Evolutionary conservation across 2,888 invertebrate species (phyloP), one percentile per base, ranked within the genome.

Genomic region (Tetropium fuscum): DNA sequence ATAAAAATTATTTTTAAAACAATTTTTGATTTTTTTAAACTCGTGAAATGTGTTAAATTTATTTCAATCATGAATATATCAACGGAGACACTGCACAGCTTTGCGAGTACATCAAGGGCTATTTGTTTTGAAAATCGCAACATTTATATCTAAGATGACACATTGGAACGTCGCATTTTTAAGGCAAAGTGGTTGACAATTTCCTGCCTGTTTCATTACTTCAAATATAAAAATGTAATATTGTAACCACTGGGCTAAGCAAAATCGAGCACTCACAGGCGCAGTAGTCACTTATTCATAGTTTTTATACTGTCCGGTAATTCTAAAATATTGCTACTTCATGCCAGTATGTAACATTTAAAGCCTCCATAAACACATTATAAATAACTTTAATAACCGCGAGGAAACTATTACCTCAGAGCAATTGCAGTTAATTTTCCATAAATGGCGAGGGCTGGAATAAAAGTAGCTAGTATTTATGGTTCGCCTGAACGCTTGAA

Each of bases 391-490:
- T 48, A 48, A 48, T 48, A 34, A 34, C 11, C 15, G 1, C 25
- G 20, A 1, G 1, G 27, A 27, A 27, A 27, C 27, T 44, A 27
- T 44, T 36, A 36, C 6, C 8, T 11, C 10, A 8, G 20, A 34
- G 36, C 18, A 15, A 18, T 15, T 20, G 22, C 11, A 11, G 15
- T 13, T 5, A 20, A 13, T 11, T 47, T 18, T 15, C 7, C n/a
- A 13, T 16, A 18, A 11, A 13, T n/a, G 36, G 15, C 22, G 3
- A 19, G 11, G 30, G 36, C 40, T 7, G 51, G 8, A 27, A 27
- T 25, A 44, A 44, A 44, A 13, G 51, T 19, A n/a, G 3, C 40
- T 40, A 51, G 40, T 40, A 51, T 51, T 51, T 38, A 51, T 51
- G 51, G 40, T 51, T 51, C 38, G 25, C 51, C 25, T 40, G 38